These are phyloP conservation scores for Falco peregrinus DNA, from an alignment of 2,797 vertebrate species.

Conservation along the genomic window DNA sequence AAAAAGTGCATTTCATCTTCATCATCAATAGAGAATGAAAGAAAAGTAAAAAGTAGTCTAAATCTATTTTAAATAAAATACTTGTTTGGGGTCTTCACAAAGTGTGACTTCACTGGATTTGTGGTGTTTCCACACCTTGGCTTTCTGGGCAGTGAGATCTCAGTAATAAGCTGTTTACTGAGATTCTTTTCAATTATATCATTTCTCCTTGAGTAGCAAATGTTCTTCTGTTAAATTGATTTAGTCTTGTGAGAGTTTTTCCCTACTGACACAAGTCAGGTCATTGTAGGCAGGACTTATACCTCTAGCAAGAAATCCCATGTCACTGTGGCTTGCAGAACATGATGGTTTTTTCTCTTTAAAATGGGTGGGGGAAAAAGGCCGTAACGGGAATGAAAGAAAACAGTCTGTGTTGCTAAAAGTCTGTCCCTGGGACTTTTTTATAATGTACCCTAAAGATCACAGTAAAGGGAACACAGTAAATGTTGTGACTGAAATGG, in stretches of 20 bases:
- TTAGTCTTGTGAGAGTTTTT: background rate
- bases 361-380: background rate
- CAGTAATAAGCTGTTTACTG: conserved; percentile 34
- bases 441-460: background rate
- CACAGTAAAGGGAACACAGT: background rate
- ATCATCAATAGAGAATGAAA: conserved; percentile 31
- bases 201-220: background rate
- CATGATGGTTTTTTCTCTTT: background rate
- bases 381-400: background rate
- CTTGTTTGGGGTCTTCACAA: background rate
- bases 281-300: background rate
- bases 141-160: background rate
- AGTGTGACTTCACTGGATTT: background rate
- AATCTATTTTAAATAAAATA: conserved; percentile 9
- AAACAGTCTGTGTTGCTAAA: background rate
- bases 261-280: background rate
- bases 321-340: background rate
- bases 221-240: background rate
- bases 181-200: conserved; percentile 26
- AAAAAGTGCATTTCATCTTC: conserved; percentile 46
- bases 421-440: background rate
- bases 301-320: background rate
- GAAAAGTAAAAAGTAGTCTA: background rate
- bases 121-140: background rate
- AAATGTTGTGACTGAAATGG: conserved; percentile 4